Evolutionary conservation across 2,113 vertebrate genomes (phyloP).

Genomic region (Blennius ocellaris): DNA sequence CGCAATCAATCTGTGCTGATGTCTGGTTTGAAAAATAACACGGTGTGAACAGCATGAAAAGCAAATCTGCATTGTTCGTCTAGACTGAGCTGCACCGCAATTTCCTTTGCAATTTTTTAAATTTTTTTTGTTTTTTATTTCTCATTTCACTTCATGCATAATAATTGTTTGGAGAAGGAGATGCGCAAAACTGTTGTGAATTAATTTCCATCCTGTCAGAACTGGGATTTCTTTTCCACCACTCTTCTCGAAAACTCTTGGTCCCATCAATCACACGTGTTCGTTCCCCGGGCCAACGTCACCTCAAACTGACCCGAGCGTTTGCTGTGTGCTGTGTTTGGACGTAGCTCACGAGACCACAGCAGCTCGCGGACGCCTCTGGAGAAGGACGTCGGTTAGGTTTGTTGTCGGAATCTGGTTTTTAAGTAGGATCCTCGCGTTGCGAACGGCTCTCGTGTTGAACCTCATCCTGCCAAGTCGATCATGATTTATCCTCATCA

Average conservation of each 20-base stretch:
- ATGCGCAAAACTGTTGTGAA: constrained; percentile 17
- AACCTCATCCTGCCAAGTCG: constrained; percentile 25
- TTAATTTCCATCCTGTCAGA: constrained; percentile 29
- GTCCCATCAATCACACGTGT: constrained; percentile 2
- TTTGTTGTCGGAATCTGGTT: background rate
- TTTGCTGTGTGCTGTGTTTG: constrained; percentile 13
- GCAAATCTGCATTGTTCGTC: constrained; percentile 39
- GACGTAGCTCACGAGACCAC: background rate
- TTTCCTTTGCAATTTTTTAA: constrained; percentile 16
- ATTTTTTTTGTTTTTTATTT: background rate
- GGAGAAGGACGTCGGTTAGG: background rate
- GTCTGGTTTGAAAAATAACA: constrained; percentile 36
- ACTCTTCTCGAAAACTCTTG: background rate
- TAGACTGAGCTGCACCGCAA: constrained; percentile 26
- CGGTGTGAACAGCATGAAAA: constrained; percentile 24
- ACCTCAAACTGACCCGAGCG: background rate
- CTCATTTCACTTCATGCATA: constrained; percentile 35
- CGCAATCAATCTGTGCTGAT: constrained; percentile 40
- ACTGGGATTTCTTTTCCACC: background rate
- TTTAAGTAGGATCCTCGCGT: background rate
- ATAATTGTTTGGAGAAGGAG: constrained; percentile 9
- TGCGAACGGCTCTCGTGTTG: background rate
- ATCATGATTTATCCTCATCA: constrained; percentile 23
- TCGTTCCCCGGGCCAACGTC: background rate
- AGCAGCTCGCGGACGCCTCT: background rate